phyloP scores from a whole-genome alignment of 2,888 invertebrate species.

The Conus canariensis region DNA sequence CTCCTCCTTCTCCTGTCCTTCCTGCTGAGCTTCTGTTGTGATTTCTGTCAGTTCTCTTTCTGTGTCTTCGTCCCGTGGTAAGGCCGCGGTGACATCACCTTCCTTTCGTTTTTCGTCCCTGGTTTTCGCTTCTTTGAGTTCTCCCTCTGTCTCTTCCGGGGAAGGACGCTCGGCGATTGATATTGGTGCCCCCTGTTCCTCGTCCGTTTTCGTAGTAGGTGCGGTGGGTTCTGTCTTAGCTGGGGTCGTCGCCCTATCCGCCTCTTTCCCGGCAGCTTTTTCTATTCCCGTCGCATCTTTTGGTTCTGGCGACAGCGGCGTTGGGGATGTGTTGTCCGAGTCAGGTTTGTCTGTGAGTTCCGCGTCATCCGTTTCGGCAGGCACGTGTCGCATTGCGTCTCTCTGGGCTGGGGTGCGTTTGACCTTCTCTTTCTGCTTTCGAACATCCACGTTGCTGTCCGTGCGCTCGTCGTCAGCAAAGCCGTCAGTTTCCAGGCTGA shows the following conservation, averaged over 20 bases:
- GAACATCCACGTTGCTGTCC: not conserved
- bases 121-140: not conserved
- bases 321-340: not conserved
- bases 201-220: too few relatives aligned
- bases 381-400: not conserved
- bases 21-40: not conserved
- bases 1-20: not conserved
- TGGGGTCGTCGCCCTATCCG: not conserved
- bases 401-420: not conserved
- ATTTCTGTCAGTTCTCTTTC: not conserved
- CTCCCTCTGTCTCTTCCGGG: not conserved
- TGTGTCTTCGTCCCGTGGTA: not conserved
- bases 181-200: too few relatives aligned
- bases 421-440: not conserved
- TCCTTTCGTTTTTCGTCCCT: not conserved
- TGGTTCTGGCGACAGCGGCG: not conserved
- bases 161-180: too few relatives aligned
- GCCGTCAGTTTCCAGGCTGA: not conserved
- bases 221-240: not conserved
- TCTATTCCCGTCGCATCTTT: not conserved
- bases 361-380: not conserved
- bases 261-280: not conserved
- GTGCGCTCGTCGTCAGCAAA: slow-evolving; percentile 10
- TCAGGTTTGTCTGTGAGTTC: not conserved
- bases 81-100: not conserved